Evolutionary conservation across 2,113 vertebrate genomes (phyloP).

Genomic region (Pungitius pungitius): DNA sequence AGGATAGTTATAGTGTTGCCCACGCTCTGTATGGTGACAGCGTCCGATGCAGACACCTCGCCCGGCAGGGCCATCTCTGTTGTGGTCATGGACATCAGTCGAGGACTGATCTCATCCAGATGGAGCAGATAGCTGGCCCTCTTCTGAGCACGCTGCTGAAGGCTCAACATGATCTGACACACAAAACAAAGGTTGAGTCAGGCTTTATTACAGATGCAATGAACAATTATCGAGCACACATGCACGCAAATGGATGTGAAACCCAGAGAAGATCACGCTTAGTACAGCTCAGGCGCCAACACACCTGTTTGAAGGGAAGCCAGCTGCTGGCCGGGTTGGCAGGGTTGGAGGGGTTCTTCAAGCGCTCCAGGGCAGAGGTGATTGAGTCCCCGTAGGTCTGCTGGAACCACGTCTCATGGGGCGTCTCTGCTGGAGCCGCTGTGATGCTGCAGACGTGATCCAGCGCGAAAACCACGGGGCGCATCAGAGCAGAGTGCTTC

Average conservation of each 20-base stretch:
- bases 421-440: conserved; percentile 90
- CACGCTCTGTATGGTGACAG: conserved; percentile 94
- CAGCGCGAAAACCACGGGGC: conserved; percentile 95
- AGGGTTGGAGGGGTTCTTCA: conserved; percentile 91
- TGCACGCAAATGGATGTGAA: background rate
- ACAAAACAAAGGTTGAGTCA: background rate
- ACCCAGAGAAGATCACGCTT: background rate
- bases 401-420: conserved; percentile 98
- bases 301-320: conserved; percentile 97
- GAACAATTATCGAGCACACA: background rate
- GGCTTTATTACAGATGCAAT: background rate
- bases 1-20: conserved; percentile 96
- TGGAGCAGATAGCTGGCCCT: conserved; percentile 92
- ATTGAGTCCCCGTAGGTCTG: conserved; percentile 93
- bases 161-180: conserved; percentile 92
- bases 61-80: conserved; percentile 97
- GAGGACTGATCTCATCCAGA: conserved; percentile 96
- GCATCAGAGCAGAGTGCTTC: conserved; percentile 97
- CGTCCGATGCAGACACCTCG: conserved; percentile 93
- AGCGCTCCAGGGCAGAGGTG: conserved; percentile 89
- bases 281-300: background rate
- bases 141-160: conserved; percentile 97
- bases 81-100: conserved; percentile 89
- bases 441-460: conserved; percentile 97
- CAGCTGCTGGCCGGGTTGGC: conserved; percentile 97